Evolutionary conservation across 2,888 invertebrate genomes (phyloP).

Genomic region (Agrochola circellaris): DNA sequence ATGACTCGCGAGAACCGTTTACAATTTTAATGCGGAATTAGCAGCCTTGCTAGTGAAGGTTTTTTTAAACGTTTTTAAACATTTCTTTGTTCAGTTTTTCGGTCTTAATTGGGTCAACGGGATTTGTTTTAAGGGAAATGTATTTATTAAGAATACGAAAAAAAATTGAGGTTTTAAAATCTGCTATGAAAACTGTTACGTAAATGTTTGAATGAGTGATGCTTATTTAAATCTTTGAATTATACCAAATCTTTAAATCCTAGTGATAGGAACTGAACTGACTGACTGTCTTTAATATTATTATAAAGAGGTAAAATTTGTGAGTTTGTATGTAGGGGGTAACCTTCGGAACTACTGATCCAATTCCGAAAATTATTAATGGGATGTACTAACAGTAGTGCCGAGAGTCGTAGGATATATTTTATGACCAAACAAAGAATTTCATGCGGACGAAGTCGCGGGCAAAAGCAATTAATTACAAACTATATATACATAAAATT

Average conservation of each 20-base stretch:
- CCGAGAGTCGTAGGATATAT: no score
- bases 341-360: no score
- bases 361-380: no score
- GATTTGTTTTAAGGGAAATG: constrained; percentile 41
- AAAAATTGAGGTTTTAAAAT: neutral
- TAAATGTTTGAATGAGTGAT: neutral
- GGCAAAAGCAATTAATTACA: neutral
- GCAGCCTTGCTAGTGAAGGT: neutral
- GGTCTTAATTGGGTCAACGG: constrained; percentile 12
- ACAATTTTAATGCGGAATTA: constrained; percentile 33
- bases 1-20: neutral
- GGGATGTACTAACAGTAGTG: no score
- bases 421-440: no score
- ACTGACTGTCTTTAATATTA: no score
- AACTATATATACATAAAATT: neutral
- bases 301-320: no score
- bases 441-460: no score
- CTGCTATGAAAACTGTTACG: neutral
- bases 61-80: constrained; percentile 11
- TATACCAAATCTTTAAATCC: neutral
- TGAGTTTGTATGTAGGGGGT: no score
- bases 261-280: neutral
- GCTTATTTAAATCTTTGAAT: neutral
- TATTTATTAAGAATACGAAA: constrained; percentile 4
- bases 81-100: neutral